A percentile compares a stretch with the other conserved stretches of the same genome.
Conservation (phyloP, 2,797 vertebrate species). For the Tragopan temminckii region DNA sequence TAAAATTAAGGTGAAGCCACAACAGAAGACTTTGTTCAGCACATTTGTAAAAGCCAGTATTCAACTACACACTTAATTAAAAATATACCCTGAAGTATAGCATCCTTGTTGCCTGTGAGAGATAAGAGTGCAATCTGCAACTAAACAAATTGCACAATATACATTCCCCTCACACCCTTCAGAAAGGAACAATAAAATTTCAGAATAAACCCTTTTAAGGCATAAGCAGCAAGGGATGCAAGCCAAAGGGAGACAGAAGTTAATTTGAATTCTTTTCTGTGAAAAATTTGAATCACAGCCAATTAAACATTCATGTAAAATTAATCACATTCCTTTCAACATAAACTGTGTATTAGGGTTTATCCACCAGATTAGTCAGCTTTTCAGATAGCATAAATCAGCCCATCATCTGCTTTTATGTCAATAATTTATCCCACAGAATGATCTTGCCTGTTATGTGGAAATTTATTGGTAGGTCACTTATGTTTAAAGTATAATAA, state of each 20-base stretch:
- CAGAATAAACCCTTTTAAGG: background rate
- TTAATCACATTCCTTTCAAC: background rate
- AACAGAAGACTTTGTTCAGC: background rate
- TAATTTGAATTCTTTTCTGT: background rate
- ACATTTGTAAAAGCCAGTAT: background rate
- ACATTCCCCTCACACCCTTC: background rate
- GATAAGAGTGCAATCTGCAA: background rate
- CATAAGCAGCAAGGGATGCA: background rate
- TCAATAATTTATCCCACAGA: background rate
- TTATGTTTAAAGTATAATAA: background rate
- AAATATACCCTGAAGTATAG: conserved; percentile 9
- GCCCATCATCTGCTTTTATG: background rate
- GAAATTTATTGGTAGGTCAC: background rate
- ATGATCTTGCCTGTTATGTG: background rate
- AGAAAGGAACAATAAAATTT: background rate
- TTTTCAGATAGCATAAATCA: background rate
- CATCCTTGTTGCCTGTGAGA: background rate
- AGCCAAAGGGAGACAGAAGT: background rate
- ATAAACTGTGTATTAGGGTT: background rate
- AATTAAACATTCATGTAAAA: background rate
- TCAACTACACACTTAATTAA: conserved; percentile 8
- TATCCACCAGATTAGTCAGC: background rate
- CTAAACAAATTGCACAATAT: background rate
- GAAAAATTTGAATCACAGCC: background rate
- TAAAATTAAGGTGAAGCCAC: background rate